These are phyloP conservation scores for Malurus alboscapulatus DNA, from an alignment of 2,113 vertebrate species.

Conservation along the genomic window DNA sequence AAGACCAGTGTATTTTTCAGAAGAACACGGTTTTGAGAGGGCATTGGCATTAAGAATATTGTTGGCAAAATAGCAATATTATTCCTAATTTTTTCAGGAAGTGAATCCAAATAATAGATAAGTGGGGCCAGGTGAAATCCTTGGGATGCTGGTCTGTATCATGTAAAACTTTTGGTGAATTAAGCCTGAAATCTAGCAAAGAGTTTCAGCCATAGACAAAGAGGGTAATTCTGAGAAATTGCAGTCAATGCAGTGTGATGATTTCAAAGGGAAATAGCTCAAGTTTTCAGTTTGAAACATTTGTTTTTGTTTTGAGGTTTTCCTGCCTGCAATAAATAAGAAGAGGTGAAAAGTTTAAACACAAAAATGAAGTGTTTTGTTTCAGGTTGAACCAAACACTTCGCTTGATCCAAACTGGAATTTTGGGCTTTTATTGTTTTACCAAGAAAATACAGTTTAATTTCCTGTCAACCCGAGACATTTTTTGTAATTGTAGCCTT, in stretches of 20 bases:
- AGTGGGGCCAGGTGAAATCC: neutral
- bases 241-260: neutral
- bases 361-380: constrained; percentile 45
- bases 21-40: neutral
- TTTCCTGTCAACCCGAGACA: constrained; percentile 40
- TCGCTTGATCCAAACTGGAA: constrained; percentile 21
- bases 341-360: constrained; percentile 64
- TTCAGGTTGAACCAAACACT: constrained; percentile 35
- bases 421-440: constrained; percentile 43
- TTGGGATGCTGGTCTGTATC: neutral
- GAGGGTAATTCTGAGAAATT: constrained; percentile 31
- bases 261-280: constrained; percentile 44
- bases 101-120: neutral
- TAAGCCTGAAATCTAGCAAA: neutral
- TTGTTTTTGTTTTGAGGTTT: constrained; percentile 70
- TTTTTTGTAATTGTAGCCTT: constrained; percentile 24
- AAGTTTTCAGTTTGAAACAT: constrained; percentile 48
- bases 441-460: constrained; percentile 45
- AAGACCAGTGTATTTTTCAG: neutral
- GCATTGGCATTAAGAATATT: neutral
- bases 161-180: neutral
- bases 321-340: constrained; percentile 58
- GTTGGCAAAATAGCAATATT: neutral
- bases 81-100: neutral
- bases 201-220: neutral